Evolutionary conservation across 2,113 vertebrate genomes (phyloP).

Genomic region (Anoplopoma fimbria): DNA sequence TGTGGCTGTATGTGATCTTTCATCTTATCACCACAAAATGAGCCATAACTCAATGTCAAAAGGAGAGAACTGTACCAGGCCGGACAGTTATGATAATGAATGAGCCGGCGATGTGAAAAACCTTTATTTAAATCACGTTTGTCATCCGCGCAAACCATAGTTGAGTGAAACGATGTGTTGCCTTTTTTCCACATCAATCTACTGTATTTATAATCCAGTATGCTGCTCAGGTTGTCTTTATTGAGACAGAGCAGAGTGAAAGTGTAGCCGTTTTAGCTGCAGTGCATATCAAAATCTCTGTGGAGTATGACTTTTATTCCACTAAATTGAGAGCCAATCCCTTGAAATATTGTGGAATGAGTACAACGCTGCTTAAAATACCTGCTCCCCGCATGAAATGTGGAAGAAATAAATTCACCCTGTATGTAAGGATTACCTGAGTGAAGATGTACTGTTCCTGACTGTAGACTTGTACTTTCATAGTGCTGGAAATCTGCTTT

Average conservation of each 20-base stretch:
- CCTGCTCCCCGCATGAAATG: neutral
- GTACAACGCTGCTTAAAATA: conserved; percentile 33
- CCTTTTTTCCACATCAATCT: conserved; percentile 3
- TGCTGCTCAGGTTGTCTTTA: neutral
- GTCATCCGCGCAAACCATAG: neutral
- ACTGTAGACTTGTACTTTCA: neutral
- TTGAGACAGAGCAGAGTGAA: neutral
- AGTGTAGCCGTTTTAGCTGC: neutral
- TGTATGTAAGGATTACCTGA: conserved; percentile 23
- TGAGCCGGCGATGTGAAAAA: neutral
- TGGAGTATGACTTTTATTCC: conserved; percentile 29
- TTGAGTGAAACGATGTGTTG: neutral
- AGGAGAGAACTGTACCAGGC: neutral
- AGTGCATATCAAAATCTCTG: conserved; percentile 18
- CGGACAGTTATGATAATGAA: conserved; percentile 16
- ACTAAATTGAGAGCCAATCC: conserved; percentile 28
- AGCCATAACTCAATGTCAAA: conserved; percentile 33
- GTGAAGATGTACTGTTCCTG: conserved; percentile 19
- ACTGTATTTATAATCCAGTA: neutral
- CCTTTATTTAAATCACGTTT: conserved; percentile 10
- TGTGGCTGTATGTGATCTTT: conserved; percentile 14
- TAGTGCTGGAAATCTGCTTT: conserved; percentile 7
- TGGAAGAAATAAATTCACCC: conserved; percentile 1
- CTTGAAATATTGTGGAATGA: conserved; percentile 28
- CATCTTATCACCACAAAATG: conserved; percentile 25